Conservation (phyloP, 2,113 vertebrate species). For the Ophiodon elongatus region DNA sequence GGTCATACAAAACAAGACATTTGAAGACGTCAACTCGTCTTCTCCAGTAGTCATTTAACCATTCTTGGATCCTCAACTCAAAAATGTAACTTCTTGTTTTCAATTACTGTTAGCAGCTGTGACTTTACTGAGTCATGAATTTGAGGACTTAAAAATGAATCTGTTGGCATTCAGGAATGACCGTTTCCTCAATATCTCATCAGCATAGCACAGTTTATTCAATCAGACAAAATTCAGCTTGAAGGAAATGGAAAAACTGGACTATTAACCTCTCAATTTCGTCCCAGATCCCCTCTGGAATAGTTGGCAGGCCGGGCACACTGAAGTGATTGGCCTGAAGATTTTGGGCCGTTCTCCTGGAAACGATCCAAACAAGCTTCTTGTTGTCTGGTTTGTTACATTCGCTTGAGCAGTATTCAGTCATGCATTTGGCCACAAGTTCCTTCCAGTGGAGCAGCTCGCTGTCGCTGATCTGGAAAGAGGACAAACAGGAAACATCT, state of each 20-base stretch:
- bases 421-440: conserved; percentile 93
- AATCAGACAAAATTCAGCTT: background rate
- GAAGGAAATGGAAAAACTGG: background rate
- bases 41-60: background rate
- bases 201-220: background rate
- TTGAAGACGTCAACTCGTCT: background rate
- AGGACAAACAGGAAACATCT: conserved; percentile 49
- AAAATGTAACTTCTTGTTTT: background rate
- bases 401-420: conserved; percentile 92
- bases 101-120: background rate
- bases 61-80: background rate
- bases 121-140: background rate
- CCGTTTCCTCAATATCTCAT: background rate
- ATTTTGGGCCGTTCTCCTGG: conserved; percentile 92
- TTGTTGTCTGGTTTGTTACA: conserved; percentile 96
- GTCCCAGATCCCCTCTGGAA: conserved; percentile 91
- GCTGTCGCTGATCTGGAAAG: conserved; percentile 88
- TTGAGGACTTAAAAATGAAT: background rate
- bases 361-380: conserved; percentile 96
- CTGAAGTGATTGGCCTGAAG: conserved; percentile 93
- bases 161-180: background rate
- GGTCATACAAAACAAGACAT: background rate
- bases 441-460: conserved; percentile 93
- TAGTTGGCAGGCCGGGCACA: conserved; percentile 93
- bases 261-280: conserved; percentile 88